These are phyloP conservation scores for Drosophila setosimentum DNA, from an alignment of 2,888 invertebrate species.

Conservation along the genomic window DNA sequence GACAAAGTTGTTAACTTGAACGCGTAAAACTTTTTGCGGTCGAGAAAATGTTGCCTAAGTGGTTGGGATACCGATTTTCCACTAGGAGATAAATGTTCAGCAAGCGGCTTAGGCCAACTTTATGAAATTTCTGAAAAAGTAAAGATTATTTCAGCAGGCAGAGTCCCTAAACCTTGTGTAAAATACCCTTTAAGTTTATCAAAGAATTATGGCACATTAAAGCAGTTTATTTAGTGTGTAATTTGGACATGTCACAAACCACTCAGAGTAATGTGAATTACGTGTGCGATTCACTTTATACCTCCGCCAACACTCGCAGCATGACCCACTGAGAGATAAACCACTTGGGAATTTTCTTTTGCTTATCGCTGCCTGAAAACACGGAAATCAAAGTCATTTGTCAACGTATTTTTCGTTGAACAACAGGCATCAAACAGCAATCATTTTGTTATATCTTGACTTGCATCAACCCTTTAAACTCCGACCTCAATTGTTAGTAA, in stretches of 20 bases:
- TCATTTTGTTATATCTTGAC: slow-evolving; percentile 27
- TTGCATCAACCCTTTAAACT: slow-evolving; percentile 5
- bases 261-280: slow-evolving; percentile 38
- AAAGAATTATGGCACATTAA: slow-evolving; percentile 3
- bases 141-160: neutral
- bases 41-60: slow-evolving; percentile 16
- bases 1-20: slow-evolving; percentile 31
- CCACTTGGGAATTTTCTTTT: slow-evolving; percentile 19
- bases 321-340: slow-evolving; percentile 7
- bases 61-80: neutral
- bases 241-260: slow-evolving; percentile 39
- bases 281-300: slow-evolving; percentile 47
- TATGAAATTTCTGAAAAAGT: neutral
- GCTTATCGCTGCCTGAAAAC: neutral
- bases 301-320: slow-evolving; percentile 18
- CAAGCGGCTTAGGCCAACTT: slow-evolving; percentile 14
- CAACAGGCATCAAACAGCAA: slow-evolving; percentile 39
- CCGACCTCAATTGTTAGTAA: slow-evolving; percentile 8
- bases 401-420: slow-evolving; percentile 16
- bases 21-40: slow-evolving; percentile 38
- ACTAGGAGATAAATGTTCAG: slow-evolving; percentile 3
- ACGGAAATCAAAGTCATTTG: slow-evolving; percentile 44
- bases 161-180: neutral
- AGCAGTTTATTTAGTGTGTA: slow-evolving; percentile 14
- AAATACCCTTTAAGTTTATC: neutral